These are phyloP conservation scores for Drosophila pseudotakahashii DNA, from an alignment of 2,888 invertebrate genomes.

Conservation along the genomic window DNA sequence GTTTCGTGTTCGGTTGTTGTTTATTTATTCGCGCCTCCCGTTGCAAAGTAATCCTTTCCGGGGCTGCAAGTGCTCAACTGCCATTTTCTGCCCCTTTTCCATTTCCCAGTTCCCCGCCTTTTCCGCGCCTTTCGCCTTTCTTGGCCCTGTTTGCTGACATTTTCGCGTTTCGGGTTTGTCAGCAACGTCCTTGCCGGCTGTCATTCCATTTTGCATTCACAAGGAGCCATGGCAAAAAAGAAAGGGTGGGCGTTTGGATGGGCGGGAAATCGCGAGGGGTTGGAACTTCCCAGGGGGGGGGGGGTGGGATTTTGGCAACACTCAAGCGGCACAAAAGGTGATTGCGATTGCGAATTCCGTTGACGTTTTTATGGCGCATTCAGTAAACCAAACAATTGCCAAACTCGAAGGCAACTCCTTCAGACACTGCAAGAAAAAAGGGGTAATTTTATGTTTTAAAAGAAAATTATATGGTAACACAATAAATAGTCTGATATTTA, in stretches of 20 bases:
- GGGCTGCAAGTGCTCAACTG: conserved; percentile 60
- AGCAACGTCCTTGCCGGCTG: conserved; percentile 78
- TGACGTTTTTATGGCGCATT: conserved; percentile 75
- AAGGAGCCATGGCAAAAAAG: conserved; percentile 13
- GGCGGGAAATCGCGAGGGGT: too few species aligned
- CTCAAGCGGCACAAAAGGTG: conserved; percentile 76
- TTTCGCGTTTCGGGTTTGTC: conserved; percentile 77
- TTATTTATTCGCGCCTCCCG: conserved; percentile 50
- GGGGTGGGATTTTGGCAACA: conserved; percentile 34
- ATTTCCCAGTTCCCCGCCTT: neutral
- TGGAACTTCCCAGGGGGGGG: neutral
- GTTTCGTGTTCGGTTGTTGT: conserved; percentile 26
- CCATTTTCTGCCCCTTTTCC: conserved; percentile 10
- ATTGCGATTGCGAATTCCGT: conserved; percentile 80
- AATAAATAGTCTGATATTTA: too few species aligned
- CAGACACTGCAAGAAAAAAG: conserved; percentile 4
- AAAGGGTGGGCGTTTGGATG: neutral
- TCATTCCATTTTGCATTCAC: conserved; percentile 73
- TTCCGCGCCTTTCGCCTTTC: conserved; percentile 16
- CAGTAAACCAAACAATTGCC: conserved; percentile 68
- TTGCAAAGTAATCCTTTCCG: conserved; percentile 74
- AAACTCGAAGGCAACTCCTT: conserved; percentile 66
- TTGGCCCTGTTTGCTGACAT: conserved; percentile 67
- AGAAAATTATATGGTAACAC: too few species aligned
- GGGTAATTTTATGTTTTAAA: neutral